Conservation (phyloP, 1,140 invertebrate genomes). For the Brachionus paranguensis region DNA sequence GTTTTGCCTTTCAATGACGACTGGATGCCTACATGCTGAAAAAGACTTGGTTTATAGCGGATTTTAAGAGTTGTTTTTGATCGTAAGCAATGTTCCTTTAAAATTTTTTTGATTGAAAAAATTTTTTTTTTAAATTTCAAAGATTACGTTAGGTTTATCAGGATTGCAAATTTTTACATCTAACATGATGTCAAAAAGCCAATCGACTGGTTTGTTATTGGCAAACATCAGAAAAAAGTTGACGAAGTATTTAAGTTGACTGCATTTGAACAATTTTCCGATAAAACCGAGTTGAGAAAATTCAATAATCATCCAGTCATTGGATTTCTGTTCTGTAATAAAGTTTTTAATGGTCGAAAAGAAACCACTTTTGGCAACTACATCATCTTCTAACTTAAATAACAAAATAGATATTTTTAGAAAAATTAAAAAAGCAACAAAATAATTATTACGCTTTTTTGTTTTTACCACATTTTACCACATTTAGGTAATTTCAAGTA, state of each 20-base stretch:
- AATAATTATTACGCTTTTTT: no score
- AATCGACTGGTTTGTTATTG: slow-evolving; percentile 92
- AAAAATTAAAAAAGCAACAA: neutral
- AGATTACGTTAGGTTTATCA: slow-evolving; percentile 52
- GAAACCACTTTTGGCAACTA: slow-evolving; percentile 75
- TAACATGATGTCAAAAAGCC: slow-evolving; percentile 68
- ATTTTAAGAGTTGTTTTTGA: slow-evolving; percentile 48
- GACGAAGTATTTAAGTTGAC: slow-evolving; percentile 77
- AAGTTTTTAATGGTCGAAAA: slow-evolving; percentile 80
- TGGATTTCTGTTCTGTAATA: slow-evolving; percentile 69
- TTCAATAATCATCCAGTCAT: slow-evolving; percentile 84
- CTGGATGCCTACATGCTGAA: slow-evolving; percentile 90
- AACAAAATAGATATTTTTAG: slow-evolving; percentile 41
- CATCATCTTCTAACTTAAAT: slow-evolving; percentile 92
- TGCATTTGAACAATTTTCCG: slow-evolving; percentile 80
- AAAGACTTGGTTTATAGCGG: slow-evolving; percentile 80
- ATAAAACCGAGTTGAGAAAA: slow-evolving; percentile 72
- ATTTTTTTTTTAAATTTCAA: slow-evolving; percentile 4
- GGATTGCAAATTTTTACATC: slow-evolving; percentile 74
- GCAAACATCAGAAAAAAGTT: slow-evolving; percentile 92
- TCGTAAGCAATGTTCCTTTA: slow-evolving; percentile 74
- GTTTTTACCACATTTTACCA: no score
- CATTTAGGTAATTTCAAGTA: no score
- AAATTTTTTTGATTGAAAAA: slow-evolving; percentile 42
- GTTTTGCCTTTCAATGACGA: slow-evolving; percentile 93